Percentiles rank a stretch among this genome's conserved stretches.
These are phyloP conservation scores for Choreutis nemorana DNA, from an alignment of 2,888 invertebrate genomes.

Conservation along the genomic window DNA sequence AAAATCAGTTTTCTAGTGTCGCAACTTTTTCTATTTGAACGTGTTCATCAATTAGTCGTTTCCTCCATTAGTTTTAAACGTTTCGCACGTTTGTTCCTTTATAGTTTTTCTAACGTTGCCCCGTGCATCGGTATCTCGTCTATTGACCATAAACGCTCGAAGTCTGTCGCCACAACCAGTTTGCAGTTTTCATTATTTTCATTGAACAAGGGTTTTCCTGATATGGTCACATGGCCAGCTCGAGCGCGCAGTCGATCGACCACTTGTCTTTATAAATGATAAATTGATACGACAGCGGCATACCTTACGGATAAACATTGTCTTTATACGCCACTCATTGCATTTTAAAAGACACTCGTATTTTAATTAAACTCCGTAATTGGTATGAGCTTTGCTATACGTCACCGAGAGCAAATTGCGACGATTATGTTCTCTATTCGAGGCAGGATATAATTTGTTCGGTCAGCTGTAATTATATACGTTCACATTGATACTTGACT, in stretches of 20 bases:
- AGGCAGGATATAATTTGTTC: slow-evolving; percentile 28
- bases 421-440: slow-evolving; percentile 20
- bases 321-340: slow-evolving; percentile 12
- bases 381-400: slow-evolving; percentile 16
- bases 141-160: slow-evolving; percentile 5
- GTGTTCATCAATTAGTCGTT: slow-evolving; percentile 24
- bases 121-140: slow-evolving; percentile 26
- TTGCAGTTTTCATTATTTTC: slow-evolving; percentile 40
- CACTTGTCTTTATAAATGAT: slow-evolving; percentile 23
- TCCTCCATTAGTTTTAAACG: slow-evolving; percentile 20
- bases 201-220: slow-evolving; percentile 42
- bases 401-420: slow-evolving; percentile 23
- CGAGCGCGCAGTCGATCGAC: slow-evolving; percentile 29
- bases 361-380: slow-evolving; percentile 30
- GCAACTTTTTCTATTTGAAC: no score
- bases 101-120: no score
- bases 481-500: no score
- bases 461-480: slow-evolving; percentile 24
- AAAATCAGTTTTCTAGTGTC: no score
- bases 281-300: slow-evolving; percentile 20
- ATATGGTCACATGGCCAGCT: slow-evolving; percentile 17
- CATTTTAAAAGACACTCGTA: slow-evolving; percentile 17
- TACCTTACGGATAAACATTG: slow-evolving; percentile 16
- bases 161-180: slow-evolving; percentile 21
- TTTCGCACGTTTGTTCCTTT: slow-evolving; percentile 17